Percentiles rank a stretch among this genome's conserved stretches.
Evolutionary conservation across 2,888 invertebrate genomes (phyloP).

Genomic region (Spilarctia lutea): DNA sequence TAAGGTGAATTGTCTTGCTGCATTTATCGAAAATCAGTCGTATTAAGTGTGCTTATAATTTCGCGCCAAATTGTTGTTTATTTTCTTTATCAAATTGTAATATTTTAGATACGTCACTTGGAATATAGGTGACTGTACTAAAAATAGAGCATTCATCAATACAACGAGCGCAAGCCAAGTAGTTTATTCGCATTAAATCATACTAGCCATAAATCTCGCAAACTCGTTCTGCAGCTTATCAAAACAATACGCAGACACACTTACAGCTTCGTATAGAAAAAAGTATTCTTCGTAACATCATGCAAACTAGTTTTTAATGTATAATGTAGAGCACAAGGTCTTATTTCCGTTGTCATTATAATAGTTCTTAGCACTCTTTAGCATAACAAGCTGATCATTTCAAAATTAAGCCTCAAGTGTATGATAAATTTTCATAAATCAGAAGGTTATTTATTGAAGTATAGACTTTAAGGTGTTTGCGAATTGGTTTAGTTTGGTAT

Average conservation of each 20-base stretch:
- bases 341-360: slow-evolving; percentile 63
- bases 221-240: slow-evolving; percentile 87
- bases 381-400: slow-evolving; percentile 71
- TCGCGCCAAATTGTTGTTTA: slow-evolving; percentile 34
- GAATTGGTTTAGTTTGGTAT: slow-evolving; percentile 80
- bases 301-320: slow-evolving; percentile 61
- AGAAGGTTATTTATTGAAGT: slow-evolving; percentile 83
- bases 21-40: slow-evolving; percentile 28
- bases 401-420: slow-evolving; percentile 86
- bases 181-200: slow-evolving; percentile 87
- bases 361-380: slow-evolving; percentile 60
- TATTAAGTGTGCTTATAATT: slow-evolving; percentile 11
- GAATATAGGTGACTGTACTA: slow-evolving; percentile 69
- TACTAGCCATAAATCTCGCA: slow-evolving; percentile 83
- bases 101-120: slow-evolving; percentile 48
- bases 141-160: slow-evolving; percentile 82
- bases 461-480: slow-evolving; percentile 83
- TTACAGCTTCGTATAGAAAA: slow-evolving; percentile 73
- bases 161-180: slow-evolving; percentile 79
- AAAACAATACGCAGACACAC: slow-evolving; percentile 87
- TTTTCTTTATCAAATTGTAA: slow-evolving; percentile 39
- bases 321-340: slow-evolving; percentile 66
- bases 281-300: slow-evolving; percentile 66
- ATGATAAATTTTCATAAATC: slow-evolving; percentile 86
- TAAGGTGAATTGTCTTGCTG: slow-evolving; percentile 27